phyloP scores from a whole-genome alignment of 2,797 vertebrate genomes.

The Leptodactylus fallax region DNA sequence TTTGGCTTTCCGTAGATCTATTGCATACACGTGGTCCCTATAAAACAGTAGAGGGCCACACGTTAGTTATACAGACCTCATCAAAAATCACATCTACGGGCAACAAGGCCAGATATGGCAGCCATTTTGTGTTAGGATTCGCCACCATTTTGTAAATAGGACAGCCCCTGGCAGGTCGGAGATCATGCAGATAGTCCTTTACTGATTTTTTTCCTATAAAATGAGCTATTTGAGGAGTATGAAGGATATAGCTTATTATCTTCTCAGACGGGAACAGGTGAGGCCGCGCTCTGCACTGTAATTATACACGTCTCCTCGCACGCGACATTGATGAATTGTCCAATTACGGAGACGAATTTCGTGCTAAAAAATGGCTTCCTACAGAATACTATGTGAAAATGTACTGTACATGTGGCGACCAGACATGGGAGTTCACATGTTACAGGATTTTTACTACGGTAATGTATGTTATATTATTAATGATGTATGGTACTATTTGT shows the following conservation, averaged over 20 bases:
- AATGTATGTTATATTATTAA: too few relatives aligned
- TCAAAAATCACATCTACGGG: too few relatives aligned
- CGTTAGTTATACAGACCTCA: neutral
- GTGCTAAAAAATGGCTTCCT: too few relatives aligned
- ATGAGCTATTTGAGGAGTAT: neutral
- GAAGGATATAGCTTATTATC: conserved; percentile 20
- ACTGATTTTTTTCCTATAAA: neutral
- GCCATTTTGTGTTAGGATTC: neutral
- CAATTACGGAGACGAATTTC: neutral
- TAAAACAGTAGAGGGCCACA: conserved; percentile 64
- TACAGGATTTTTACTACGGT: too few relatives aligned
- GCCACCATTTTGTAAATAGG: neutral
- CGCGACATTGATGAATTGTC: conserved; percentile 19
- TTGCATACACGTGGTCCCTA: conserved; percentile 93
- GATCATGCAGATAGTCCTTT: neutral
- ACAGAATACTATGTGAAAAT: too few relatives aligned
- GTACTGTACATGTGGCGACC: too few relatives aligned
- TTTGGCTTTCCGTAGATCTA: conserved; percentile 82
- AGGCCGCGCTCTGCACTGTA: conserved; percentile 12
- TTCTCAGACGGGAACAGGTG: neutral
- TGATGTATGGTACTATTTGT: too few relatives aligned
- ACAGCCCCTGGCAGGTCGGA: neutral
- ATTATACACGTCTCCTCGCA: conserved; percentile 19
- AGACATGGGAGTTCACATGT: too few relatives aligned
- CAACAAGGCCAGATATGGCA: neutral